Conservation (phyloP, 2,797 vertebrate species). For the Periparus ater region DNA sequence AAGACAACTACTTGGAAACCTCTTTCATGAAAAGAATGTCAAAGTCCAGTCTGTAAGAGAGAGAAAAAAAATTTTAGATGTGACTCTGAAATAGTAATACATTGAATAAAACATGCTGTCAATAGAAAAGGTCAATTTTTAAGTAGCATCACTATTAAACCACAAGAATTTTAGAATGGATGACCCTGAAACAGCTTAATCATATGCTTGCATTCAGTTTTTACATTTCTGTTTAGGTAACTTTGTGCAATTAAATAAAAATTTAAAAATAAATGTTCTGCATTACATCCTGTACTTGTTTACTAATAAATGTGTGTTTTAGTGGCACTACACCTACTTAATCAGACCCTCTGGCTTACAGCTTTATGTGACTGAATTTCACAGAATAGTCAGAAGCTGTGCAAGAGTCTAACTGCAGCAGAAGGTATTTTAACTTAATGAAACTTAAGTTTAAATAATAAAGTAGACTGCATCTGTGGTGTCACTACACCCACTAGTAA, state of each 20-base stretch:
- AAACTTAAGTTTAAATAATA: not conserved
- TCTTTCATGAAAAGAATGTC: conserved; percentile 58
- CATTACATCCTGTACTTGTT: not conserved
- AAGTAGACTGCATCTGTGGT: not conserved
- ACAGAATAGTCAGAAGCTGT: not conserved
- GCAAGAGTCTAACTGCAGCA: not conserved
- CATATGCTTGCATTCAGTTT: not conserved
- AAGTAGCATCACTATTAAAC: not conserved
- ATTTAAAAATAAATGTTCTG: not conserved
- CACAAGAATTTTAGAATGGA: not conserved
- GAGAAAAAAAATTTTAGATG: not conserved
- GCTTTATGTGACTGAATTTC: not conserved
- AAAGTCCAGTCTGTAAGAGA: conserved; percentile 70
- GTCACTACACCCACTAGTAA: not conserved
- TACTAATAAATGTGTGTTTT: not conserved
- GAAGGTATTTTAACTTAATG: not conserved
- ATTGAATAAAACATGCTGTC: not conserved
- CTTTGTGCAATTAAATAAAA: not conserved
- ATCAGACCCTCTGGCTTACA: not conserved
- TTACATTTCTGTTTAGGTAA: not conserved
- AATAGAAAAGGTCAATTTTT: not conserved
- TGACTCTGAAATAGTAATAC: not conserved
- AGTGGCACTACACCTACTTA: not conserved
- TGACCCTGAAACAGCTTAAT: not conserved
- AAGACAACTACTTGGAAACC: conserved; percentile 41